Evolutionary conservation across 2,113 vertebrate genomes (phyloP).

Genomic region (Prinia subflava): DNA sequence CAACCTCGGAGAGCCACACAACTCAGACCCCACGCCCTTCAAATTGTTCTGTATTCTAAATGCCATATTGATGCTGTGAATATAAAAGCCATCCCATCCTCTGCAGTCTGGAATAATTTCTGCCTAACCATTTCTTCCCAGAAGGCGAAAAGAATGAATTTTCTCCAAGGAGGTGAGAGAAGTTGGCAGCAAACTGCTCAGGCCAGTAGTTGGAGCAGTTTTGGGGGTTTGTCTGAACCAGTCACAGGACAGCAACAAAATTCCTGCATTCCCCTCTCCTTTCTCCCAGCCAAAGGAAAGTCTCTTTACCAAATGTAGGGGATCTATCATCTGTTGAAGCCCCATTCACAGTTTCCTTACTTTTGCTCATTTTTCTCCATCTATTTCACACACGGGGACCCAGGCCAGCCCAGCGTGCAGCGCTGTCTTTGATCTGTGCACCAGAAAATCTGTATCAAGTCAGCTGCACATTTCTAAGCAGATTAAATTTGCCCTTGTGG

Average conservation of each 20-base stretch:
- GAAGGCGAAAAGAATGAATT: background rate
- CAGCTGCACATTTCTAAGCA: constrained; percentile 48
- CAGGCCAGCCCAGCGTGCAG: background rate
- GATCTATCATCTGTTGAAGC: background rate
- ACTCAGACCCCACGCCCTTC: background rate
- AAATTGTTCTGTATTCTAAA: background rate
- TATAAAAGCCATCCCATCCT: background rate
- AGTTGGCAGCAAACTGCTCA: background rate
- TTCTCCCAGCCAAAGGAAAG: background rate
- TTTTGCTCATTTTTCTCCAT: background rate
- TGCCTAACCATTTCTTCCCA: background rate
- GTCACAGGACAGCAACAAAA: background rate
- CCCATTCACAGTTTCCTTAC: background rate
- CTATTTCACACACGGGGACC: background rate
- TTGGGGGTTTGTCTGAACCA: background rate
- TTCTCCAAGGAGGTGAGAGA: background rate
- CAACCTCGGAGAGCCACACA: background rate
- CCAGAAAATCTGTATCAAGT: constrained; percentile 52
- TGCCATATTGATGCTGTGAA: background rate
- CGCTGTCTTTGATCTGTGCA: constrained; percentile 23
- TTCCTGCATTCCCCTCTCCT: background rate
- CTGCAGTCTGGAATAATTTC: background rate
- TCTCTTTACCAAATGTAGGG: background rate
- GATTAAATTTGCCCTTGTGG: constrained; percentile 42
- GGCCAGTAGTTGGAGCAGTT: background rate